Conservation (phyloP, 2,888 invertebrate genomes). For the Sericinus montela region DNA sequence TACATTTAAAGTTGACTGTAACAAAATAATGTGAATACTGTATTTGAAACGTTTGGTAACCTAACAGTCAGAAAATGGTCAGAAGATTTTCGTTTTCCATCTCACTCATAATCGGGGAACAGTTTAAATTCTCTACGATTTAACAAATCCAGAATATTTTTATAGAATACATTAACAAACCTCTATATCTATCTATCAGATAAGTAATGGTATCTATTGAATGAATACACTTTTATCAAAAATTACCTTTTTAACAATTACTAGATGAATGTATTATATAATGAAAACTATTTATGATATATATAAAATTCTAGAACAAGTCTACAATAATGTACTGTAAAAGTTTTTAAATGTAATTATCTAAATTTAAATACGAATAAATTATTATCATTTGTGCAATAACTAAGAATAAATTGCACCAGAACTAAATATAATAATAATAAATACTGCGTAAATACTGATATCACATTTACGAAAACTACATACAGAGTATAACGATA, state of each 20-base stretch:
- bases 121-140: neutral
- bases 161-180: neutral
- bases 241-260: neutral
- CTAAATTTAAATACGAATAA: neutral
- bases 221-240: constrained; percentile 5
- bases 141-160: neutral
- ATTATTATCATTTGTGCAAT: neutral
- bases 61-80: no score
- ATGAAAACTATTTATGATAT: no score
- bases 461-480: neutral
- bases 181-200: neutral
- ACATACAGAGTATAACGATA: neutral
- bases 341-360: no score
- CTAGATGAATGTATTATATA: neutral
- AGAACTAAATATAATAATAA: neutral
- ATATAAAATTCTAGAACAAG: neutral
- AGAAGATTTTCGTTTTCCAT: neutral
- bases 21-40: no score
- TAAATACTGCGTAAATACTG: neutral
- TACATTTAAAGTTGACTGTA: no score
- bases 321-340: neutral
- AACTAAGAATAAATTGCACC: neutral
- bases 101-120: neutral
- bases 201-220: neutral
- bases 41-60: no score